Evolutionary conservation across 2,113 vertebrate genomes (phyloP).

Genomic region (Vulpes lagopus): DNA sequence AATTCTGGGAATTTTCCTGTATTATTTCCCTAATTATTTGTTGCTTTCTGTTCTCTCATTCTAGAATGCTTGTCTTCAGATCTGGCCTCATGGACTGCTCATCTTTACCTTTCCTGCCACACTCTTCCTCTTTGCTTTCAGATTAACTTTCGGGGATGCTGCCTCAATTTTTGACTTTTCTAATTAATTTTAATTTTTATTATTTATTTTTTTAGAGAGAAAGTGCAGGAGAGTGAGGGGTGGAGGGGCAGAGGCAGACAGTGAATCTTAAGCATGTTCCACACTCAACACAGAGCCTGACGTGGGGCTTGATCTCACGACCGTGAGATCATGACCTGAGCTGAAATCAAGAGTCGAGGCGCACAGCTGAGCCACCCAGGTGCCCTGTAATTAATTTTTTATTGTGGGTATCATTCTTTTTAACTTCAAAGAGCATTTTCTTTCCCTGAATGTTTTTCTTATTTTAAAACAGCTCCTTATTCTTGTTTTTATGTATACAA

Average conservation of each 20-base stretch:
- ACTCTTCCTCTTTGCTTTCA: not conserved
- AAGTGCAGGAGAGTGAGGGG: not conserved
- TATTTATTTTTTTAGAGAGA: not conserved
- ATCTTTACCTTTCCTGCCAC: not conserved
- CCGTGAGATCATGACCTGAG: not conserved
- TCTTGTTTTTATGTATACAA: not conserved
- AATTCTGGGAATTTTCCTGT: not conserved
- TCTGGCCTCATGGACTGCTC: not conserved
- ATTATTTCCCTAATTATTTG: not conserved
- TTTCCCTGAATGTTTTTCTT: not conserved
- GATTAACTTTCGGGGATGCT: not conserved
- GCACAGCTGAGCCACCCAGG: not conserved
- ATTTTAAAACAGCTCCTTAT: not conserved
- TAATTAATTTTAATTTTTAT: not conserved
- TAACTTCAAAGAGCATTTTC: not conserved
- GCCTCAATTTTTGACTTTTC: not conserved
- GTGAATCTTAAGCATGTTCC: not conserved
- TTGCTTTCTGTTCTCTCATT: not conserved
- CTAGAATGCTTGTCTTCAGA: not conserved
- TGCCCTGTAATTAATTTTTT: not conserved
- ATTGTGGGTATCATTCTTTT: not conserved
- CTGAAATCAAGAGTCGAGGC: not conserved
- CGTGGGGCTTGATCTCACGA: not conserved
- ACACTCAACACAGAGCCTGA: not conserved
- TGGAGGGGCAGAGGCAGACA: not conserved